Evolutionary conservation across 1,140 invertebrate genomes (phyloP).

Genomic region (Dufourea novaeangliae): DNA sequence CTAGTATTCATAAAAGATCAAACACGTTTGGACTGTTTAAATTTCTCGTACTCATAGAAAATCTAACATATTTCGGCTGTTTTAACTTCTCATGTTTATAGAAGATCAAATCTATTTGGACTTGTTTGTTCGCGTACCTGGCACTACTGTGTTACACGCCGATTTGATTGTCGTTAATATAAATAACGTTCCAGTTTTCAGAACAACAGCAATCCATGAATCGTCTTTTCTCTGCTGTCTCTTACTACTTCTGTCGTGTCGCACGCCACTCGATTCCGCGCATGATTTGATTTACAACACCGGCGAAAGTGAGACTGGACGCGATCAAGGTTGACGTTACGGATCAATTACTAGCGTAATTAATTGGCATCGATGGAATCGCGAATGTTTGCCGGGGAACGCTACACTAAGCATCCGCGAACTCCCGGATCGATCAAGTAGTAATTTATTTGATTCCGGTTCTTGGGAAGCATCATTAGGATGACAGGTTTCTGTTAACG

Average conservation of each 20-base stretch:
- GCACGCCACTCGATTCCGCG: slow-evolving; percentile 16
- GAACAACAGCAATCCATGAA: slow-evolving; percentile 6
- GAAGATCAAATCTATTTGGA: too few species aligned
- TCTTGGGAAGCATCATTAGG: neutral
- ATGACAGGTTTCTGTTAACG: neutral
- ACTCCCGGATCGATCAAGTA: neutral
- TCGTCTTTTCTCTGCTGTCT: neutral
- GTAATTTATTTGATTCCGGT: neutral
- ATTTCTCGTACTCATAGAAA: too few species aligned
- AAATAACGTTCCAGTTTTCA: neutral
- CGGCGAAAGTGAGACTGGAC: slow-evolving; percentile 42
- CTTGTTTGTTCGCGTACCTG: neutral
- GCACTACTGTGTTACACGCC: neutral
- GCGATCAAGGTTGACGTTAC: slow-evolving; percentile 45
- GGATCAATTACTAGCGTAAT: slow-evolving; percentile 37
- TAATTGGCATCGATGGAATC: slow-evolving; percentile 14
- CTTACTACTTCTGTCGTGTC: slow-evolving; percentile 13
- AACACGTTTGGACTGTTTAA: too few species aligned
- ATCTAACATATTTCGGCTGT: too few species aligned
- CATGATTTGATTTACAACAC: slow-evolving; percentile 55
- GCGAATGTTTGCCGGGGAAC: slow-evolving; percentile 17
- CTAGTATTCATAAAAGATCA: too few species aligned
- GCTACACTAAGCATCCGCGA: neutral
- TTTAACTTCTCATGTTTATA: too few species aligned
- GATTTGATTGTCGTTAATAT: slow-evolving; percentile 18